These are phyloP conservation scores for Hydractinia symbiolongicarpus DNA, from an alignment of 30 jellyfish, hydroid and myxozoan genomes.

Conservation along the genomic window DNA sequence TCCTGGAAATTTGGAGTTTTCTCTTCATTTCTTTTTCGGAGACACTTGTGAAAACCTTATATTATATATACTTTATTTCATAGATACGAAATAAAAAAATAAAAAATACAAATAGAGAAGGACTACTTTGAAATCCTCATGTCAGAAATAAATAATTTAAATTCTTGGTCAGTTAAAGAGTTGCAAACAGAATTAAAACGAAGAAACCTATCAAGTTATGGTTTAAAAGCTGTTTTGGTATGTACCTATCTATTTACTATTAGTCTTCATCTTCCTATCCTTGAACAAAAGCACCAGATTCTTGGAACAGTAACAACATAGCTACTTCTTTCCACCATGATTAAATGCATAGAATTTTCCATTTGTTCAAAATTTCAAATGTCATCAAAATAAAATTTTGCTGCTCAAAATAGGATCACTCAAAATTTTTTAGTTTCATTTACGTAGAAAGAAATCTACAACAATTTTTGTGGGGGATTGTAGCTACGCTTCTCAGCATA, in stretches of 20 bases:
- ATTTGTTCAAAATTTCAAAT: neutral
- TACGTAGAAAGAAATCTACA: no score
- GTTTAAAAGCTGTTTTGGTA: slow-evolving; percentile 9
- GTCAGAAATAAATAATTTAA: neutral
- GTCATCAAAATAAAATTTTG: no score
- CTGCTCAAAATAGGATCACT: no score
- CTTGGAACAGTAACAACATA: neutral
- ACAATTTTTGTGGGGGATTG: no score
- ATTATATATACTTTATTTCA: no score
- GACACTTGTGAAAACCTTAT: no score
- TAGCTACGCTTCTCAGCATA: no score
- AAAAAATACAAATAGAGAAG: neutral
- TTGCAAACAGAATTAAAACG: slow-evolving; percentile 1
- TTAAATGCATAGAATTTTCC: neutral
- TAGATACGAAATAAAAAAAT: no score
- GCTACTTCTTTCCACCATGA: neutral
- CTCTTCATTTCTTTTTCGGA: no score
- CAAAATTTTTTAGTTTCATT: no score
- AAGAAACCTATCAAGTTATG: neutral
- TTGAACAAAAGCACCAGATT: neutral
- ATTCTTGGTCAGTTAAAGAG: slow-evolving; percentile 19
- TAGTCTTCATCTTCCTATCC: neutral
- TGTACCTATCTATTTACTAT: neutral
- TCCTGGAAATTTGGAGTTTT: no score
- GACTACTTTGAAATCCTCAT: neutral